These are phyloP conservation scores for Vanessa cardui DNA, from an alignment of 2,888 invertebrate species.

Conservation along the genomic window DNA sequence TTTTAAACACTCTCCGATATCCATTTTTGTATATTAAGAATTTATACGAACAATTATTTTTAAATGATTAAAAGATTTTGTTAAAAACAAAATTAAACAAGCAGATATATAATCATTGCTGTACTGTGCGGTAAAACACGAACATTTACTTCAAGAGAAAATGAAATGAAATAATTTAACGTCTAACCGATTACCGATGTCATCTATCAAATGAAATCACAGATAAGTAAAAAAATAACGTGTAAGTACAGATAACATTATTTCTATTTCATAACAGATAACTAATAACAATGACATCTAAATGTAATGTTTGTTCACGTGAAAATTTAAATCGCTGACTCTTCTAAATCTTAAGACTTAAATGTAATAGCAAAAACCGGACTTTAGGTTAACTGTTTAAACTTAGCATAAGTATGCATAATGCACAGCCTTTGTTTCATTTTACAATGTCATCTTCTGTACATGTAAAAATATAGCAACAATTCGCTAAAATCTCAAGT, in stretches of 20 bases:
- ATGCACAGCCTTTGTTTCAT: no score
- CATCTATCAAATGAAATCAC: constrained; percentile 11
- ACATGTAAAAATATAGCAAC: no score
- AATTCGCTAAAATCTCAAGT: no score
- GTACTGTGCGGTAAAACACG: constrained; percentile 22
- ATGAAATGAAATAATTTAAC: constrained; percentile 22
- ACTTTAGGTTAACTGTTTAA: no score
- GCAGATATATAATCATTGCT: constrained; percentile 27
- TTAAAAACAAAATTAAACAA: constrained; percentile 16
- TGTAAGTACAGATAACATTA: no score
- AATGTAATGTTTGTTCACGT: no score
- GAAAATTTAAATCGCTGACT: no score
- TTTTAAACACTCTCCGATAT: constrained; percentile 84
- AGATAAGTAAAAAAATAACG: neutral
- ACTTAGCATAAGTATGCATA: no score
- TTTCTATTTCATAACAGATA: no score
- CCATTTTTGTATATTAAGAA: constrained; percentile 63
- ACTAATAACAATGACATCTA: no score
- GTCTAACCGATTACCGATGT: constrained; percentile 12
- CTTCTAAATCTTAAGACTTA: no score
- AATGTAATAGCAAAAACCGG: neutral
- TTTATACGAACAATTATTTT: constrained; percentile 5
- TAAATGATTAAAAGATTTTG: constrained; percentile 3
- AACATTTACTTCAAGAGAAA: constrained; percentile 20
- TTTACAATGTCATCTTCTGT: no score